Percentiles rank a stretch among this genome's conserved stretches.
Evolutionary conservation across 2,888 invertebrate genomes (phyloP).

Genomic region (Hofmannophila pseudospretella): DNA sequence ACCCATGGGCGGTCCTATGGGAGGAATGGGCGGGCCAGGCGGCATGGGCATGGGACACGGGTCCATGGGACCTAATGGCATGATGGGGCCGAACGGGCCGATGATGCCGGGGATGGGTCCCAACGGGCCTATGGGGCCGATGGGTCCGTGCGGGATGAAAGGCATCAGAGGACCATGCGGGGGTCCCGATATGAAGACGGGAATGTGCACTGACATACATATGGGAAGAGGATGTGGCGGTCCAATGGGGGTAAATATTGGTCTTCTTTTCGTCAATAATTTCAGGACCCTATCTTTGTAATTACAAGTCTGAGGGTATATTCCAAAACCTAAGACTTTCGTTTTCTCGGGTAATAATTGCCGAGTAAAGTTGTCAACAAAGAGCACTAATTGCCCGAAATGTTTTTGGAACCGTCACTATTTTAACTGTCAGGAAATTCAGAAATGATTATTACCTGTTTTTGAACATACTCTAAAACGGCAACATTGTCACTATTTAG

Average conservation of each 20-base stretch:
- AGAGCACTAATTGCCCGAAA: no score
- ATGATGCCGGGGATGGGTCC: slow-evolving; percentile 69
- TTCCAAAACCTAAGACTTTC: no score
- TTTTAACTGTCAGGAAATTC: no score
- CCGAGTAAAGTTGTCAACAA: no score
- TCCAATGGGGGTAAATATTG: slow-evolving; percentile 68
- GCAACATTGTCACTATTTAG: no score
- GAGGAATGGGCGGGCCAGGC: slow-evolving; percentile 46
- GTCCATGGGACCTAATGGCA: slow-evolving; percentile 48
- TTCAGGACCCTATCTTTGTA: no score
- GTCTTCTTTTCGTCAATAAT: no score
- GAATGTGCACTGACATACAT: slow-evolving; percentile 74
- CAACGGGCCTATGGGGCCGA: slow-evolving; percentile 71
- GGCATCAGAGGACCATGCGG: slow-evolving; percentile 68
- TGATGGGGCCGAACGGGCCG: slow-evolving; percentile 56
- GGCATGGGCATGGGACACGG: slow-evolving; percentile 56
- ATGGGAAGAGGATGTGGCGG: slow-evolving; percentile 73
- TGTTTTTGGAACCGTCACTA: no score
- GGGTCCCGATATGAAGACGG: slow-evolving; percentile 71
- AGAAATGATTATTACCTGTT: no score
- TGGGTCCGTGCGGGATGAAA: slow-evolving; percentile 74
- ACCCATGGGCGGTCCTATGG: slow-evolving; percentile 51
- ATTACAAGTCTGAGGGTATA: no score
- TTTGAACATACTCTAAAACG: no score
- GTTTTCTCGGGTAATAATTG: no score